Evolutionary conservation across 2,888 invertebrate genomes (phyloP), one percentile per base, ranked within the genome.

Genomic region (Aphelenchoides bicaudatus): DNA sequence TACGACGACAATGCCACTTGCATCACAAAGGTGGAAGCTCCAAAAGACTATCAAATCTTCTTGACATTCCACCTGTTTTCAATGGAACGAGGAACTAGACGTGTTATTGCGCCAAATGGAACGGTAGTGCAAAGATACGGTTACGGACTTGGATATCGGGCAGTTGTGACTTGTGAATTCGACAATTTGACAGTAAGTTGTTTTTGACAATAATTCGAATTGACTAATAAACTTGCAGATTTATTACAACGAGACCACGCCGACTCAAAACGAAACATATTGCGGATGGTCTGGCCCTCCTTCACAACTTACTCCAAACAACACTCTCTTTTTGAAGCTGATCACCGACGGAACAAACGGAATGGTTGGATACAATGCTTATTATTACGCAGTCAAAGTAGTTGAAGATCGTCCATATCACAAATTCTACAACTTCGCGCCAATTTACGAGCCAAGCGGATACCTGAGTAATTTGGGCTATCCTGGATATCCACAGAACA

Each of bases 1-100:
- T 76, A 75, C 52, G 57, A 60, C 31, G 57, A 61, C 50, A 76
- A 76, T 56, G 23, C 57, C 2, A 61, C 68, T 1, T 75, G 75
- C 54, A 51, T 46, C 1, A 76, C 75, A 1, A 56, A 52, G 10
- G 16, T 73, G 6, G 50, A 43, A n/a, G 61, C 63, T 29, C 30
- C 67, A 3, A 23, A 53, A 1, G 61, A 63, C 28, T 31, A 52
- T 25, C 56, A 56, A 25, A 56, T 67, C 38, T 38, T 68, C 8
- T 43, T 70, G 27, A 66, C 65, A 6, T 72, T 70, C 58, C 52
- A 47, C 54, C 59, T 51, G 23, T 68, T 66, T 31, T 27, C 30
- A 10, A 39, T 66, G 27, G 66, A 66, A 38, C 52, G 66, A 10
- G 66, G 66, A 23, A 21, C 31, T 28, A n/a, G 21, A 29, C 16